Evolutionary conservation across 2,797 vertebrate species (phyloP), one percentile per base, ranked within the genome.

Genomic region (Amblyopsis hoosieri): DNA sequence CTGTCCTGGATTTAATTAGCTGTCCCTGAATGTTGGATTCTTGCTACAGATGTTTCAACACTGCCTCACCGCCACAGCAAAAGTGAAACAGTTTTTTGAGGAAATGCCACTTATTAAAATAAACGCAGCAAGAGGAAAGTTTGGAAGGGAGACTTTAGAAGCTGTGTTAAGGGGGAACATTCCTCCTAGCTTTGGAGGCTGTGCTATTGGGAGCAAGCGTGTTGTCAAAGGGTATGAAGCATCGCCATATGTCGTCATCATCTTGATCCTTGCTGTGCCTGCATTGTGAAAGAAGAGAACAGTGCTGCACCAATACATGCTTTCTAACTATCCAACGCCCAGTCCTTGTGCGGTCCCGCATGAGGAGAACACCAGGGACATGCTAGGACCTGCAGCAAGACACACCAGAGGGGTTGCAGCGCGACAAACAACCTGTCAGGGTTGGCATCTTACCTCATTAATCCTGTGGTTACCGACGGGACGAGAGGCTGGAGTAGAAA

Each of bases 391-490:
- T 23, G 82, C 62, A 58, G 51, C 19, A 8, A 46, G 67, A 29
- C 54, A 52, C 67, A 76, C 54, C 58, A 57, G 49, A 57, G 57
- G 47, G 46, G 37, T 33, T 72, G n/a, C 4, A 63, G 61, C 53
- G 49, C 51, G 51, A 75, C 54, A 73, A 70, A 65, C 67, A 87
- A 91, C 88, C 89, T 85, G 90, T 85, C 84, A 4, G 83, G 78
- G 84, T 64, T 85, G 76, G 23, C 76, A 46, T 46, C 42, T 67
- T 58, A 19, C 73, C 47, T 53, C 17, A 55, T 23, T 72, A 46
- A 48, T 66, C 79, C 68, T 62, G 50, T 69, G 65, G 77, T 75
- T 60, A 71, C 49, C 63, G 63, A 54, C 49, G 54, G 10, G 10
- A 45, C 12, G 29, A 66, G 9, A 47, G 56, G 57, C 62, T 66